These are phyloP conservation scores for Oryzias celebensis DNA, from an alignment of 2,113 vertebrate species.

Conservation along the genomic window DNA sequence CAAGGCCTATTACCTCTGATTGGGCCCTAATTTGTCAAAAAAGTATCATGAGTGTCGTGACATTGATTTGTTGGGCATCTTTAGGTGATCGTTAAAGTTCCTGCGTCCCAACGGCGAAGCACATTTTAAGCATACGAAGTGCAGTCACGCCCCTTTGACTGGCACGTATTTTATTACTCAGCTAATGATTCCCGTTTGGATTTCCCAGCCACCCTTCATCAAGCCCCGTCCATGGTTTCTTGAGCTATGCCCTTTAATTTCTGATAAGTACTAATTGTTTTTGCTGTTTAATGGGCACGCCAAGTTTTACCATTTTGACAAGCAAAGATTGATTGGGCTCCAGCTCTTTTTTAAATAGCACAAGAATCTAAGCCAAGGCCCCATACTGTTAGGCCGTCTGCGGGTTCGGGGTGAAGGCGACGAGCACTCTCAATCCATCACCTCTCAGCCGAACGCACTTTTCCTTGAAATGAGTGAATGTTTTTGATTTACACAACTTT, in stretches of 20 bases:
- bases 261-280: slow-evolving; percentile 57
- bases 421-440: slow-evolving; percentile 35
- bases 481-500: slow-evolving; percentile 29
- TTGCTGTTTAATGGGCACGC: slow-evolving; percentile 41
- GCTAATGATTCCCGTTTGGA: slow-evolving; percentile 56
- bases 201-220: slow-evolving; percentile 39
- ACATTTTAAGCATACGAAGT: slow-evolving; percentile 5
- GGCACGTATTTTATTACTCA: slow-evolving; percentile 36
- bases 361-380: slow-evolving; percentile 19
- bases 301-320: slow-evolving; percentile 66
- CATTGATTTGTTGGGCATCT: slow-evolving; percentile 18
- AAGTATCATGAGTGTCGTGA: slow-evolving; percentile 48
- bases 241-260: slow-evolving; percentile 53
- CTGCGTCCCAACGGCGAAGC: slow-evolving; percentile 4
- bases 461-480: slow-evolving; percentile 10
- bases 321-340: slow-evolving; percentile 55
- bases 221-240: slow-evolving; percentile 33
- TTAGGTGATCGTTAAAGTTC: slow-evolving; percentile 23
- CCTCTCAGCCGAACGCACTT: slow-evolving; percentile 11
- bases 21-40: slow-evolving; percentile 61
- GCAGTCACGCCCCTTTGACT: slow-evolving; percentile 5
- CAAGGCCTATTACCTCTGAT: slow-evolving; percentile 67
- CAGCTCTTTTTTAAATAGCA: slow-evolving; percentile 22
- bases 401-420: slow-evolving; percentile 32
- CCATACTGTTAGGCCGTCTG: slow-evolving; percentile 30